phyloP scores from a whole-genome alignment of 2,113 vertebrate genomes.

The Microcebus griseorufus region DNA sequence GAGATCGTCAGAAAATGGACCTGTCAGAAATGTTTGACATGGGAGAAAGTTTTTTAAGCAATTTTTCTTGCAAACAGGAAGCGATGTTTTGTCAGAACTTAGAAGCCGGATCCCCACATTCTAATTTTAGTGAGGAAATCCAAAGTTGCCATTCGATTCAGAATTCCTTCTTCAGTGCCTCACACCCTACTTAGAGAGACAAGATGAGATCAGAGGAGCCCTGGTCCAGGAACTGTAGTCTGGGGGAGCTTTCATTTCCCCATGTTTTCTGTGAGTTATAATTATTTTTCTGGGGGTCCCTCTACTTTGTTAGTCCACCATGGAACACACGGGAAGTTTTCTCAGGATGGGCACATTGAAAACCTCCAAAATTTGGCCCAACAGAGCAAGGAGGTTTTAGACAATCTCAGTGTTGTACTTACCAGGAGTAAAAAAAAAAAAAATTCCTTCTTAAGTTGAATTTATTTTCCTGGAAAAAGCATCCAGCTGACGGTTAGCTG shows the following conservation, averaged over 20 bases:
- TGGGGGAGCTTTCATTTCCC: background rate
- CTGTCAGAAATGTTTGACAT: background rate
- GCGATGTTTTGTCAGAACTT: background rate
- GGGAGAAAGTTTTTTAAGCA: background rate
- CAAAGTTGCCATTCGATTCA: background rate
- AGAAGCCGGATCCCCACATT: background rate
- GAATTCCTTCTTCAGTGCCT: background rate
- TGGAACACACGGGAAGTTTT: background rate
- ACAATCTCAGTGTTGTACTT: background rate
- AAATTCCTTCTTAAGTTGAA: background rate
- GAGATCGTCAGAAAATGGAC: background rate
- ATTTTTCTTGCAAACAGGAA: constrained; percentile 33
- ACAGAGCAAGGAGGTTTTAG: background rate
- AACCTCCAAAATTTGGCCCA: background rate
- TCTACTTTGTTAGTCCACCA: too few relatives aligned
- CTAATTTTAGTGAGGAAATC: background rate
- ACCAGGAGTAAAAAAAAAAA: fast-evolving
- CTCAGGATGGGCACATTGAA: background rate
- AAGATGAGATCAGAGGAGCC: background rate
- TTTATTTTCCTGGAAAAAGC: background rate
- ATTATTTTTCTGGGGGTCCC: background rate
- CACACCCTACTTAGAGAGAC: fast-evolving
- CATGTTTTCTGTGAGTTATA: too few relatives aligned
- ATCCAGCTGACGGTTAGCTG: background rate
- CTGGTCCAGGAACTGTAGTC: background rate